phyloP scores from a whole-genome alignment of 2,113 vertebrate genomes.

The Aspidoscelis tigris region DNA sequence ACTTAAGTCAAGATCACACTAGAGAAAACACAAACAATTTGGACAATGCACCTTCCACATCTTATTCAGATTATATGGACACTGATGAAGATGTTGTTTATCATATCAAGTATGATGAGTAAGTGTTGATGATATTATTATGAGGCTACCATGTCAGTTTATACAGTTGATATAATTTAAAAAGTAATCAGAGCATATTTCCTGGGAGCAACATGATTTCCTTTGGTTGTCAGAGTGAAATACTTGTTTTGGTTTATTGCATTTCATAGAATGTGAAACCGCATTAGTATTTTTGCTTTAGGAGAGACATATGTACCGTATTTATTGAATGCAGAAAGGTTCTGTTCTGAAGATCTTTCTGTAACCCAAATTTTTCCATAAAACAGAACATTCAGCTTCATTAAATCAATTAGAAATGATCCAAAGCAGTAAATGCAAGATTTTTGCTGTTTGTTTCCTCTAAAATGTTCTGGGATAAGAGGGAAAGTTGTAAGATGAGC shows the following conservation, averaged over 20 bases:
- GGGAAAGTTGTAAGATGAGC: too few species aligned
- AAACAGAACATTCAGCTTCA: too few species aligned
- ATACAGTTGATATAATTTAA: slow-evolving; percentile 66
- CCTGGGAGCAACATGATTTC: slow-evolving; percentile 19
- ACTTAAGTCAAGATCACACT: slow-evolving; percentile 82
- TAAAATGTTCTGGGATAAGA: too few species aligned
- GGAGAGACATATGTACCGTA: slow-evolving; percentile 9
- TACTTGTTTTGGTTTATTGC: slow-evolving; percentile 31
- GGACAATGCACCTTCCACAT: slow-evolving; percentile 90
- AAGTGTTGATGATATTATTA: slow-evolving; percentile 84
- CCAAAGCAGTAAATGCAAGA: too few species aligned
- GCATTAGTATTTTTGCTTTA: neutral
- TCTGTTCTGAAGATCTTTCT: too few species aligned
- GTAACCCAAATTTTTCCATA: too few species aligned
- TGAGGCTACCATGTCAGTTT: slow-evolving; percentile 70
- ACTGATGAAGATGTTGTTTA: slow-evolving; percentile 87
- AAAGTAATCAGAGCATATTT: slow-evolving; percentile 44
- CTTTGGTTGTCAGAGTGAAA: slow-evolving; percentile 20
- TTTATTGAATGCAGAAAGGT: neutral
- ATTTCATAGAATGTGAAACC: slow-evolving; percentile 21
- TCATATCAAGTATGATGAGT: slow-evolving; percentile 99
- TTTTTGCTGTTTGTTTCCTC: too few species aligned
- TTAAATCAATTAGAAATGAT: too few species aligned
- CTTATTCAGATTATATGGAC: slow-evolving; percentile 86
- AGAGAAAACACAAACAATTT: slow-evolving; percentile 84